Base-by-base conservation (phyloP, 2,888 invertebrate genomes). In the Netelia melanura region DNA sequence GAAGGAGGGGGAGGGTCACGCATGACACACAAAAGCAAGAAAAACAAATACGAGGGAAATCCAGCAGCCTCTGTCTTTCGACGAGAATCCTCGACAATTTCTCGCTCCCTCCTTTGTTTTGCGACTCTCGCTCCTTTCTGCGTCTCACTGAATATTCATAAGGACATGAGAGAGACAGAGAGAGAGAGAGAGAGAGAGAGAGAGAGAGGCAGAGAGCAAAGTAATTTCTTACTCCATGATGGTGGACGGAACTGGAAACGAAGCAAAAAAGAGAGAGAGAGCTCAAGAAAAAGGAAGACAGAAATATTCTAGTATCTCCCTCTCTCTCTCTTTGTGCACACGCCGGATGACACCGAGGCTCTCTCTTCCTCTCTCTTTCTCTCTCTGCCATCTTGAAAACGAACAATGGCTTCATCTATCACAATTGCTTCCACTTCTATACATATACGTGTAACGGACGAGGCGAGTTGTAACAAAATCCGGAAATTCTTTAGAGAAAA, bases 121-220 rank as follows among this genome's bases (percentile, higher is more conserved):
- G 43, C 17, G 56, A 25, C 48, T 65, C 25, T 38, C 43, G 67
- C 30, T 76, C 25, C 56, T 52, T 74, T 75, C 58, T 75, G 56
- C 80, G 67, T 30, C 75, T 68, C 61, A 75, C 72, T 90, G 89
- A 91, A 90, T 90, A 90, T 90, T 90, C 91, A 91, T 91, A 87
- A 76, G 83, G 67, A 54, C 14, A 30, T 68, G 65, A 71, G 67
- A 71, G 17, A 17, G 17, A 17, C 0, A 17, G 17, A 17, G 17
- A 17, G 17, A 17, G 17, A 17, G 17, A 17, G 17, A 17, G 17
- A 17, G 17, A 17, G 71, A 71, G 9, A 56, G 21, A 56, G 2
- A 61, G 25, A 25, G 62, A 72, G 44, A 62, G 48, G 38, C 14
- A 44, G n/a, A 80, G 74, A 84, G 76, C 83, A 83, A 80, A 75